Evolutionary conservation across 2,888 invertebrate species (phyloP).

Genomic region (Taenaris catops): DNA sequence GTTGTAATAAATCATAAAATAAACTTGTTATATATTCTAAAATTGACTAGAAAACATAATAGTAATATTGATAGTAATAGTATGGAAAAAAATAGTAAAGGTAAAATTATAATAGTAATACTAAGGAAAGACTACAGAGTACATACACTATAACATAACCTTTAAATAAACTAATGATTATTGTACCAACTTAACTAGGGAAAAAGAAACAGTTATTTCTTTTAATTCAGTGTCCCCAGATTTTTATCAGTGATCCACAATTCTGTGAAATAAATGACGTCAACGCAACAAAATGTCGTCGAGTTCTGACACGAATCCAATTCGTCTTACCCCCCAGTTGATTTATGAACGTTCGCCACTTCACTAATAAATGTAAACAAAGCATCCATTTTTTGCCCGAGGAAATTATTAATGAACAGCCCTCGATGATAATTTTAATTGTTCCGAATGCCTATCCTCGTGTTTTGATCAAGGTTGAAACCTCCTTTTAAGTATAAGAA

Average conservation of each 20-base stretch:
- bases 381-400: conserved; percentile 57
- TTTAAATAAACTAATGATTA: too few relatives aligned
- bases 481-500: too few relatives aligned
- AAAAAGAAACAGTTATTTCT: conserved; percentile 9
- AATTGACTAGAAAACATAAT: too few relatives aligned
- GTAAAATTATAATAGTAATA: too few relatives aligned
- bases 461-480: conserved; percentile 47
- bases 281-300: conserved; percentile 26
- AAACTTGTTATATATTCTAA: too few relatives aligned
- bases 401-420: conserved; percentile 63
- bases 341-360: conserved; percentile 67
- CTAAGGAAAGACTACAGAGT: too few relatives aligned
- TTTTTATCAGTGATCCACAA: conserved; percentile 14
- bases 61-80: too few relatives aligned
- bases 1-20: too few relatives aligned
- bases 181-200: too few relatives aligned
- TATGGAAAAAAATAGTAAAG: too few relatives aligned
- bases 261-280: conserved; percentile 32
- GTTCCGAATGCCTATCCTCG: conserved; percentile 49
- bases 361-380: conserved; percentile 77
- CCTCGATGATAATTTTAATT: conserved; percentile 63
- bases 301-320: conserved; percentile 36
- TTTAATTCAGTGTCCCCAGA: conserved; percentile 12
- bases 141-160: too few relatives aligned
- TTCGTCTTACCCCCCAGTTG: conserved; percentile 59